Conservation (phyloP, 1,140 invertebrate genomes). For the Brachionus angularis region DNA sequence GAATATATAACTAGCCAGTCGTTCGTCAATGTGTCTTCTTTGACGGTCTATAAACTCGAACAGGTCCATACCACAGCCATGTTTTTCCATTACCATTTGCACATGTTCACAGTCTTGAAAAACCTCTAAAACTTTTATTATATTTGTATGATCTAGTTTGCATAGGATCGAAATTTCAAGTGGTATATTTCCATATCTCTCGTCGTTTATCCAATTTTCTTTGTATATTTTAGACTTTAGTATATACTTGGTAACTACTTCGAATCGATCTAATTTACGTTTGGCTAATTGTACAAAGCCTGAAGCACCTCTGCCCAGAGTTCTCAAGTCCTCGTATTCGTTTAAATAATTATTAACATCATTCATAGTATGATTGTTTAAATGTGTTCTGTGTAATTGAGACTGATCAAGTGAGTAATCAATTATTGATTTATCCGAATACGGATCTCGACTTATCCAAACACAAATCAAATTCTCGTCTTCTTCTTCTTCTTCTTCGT, state of each 20-base stretch:
- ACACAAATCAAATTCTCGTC: conserved; percentile 58
- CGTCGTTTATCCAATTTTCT: conserved; percentile 67
- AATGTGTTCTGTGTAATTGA: not conserved
- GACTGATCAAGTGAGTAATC: conserved; percentile 30
- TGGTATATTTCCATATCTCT: conserved; percentile 61
- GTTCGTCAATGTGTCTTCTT: conserved; percentile 66
- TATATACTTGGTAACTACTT: conserved; percentile 71
- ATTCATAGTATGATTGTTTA: conserved; percentile 2
- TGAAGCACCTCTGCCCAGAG: conserved; percentile 63
- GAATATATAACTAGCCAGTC: conserved; percentile 70
- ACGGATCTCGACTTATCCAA: conserved; percentile 61
- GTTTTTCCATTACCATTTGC: conserved; percentile 75
- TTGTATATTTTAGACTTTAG: conserved; percentile 67
- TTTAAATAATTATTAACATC: conserved; percentile 6
- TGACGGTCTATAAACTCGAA: conserved; percentile 72
- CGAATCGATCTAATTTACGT: conserved; percentile 61
- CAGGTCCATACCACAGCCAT: conserved; percentile 73
- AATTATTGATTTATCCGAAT: conserved; percentile 46
- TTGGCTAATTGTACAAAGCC: conserved; percentile 69
- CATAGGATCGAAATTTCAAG: conserved; percentile 67
- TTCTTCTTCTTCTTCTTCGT: conserved; percentile 46
- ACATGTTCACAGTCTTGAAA: conserved; percentile 70
- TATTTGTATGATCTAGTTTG: conserved; percentile 68
- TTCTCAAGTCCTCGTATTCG: conserved; percentile 27
- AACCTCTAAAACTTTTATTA: conserved; percentile 66